Evolutionary conservation across 2,888 invertebrate genomes (phyloP).

Genomic region (Lasioglossum villosulum): DNA sequence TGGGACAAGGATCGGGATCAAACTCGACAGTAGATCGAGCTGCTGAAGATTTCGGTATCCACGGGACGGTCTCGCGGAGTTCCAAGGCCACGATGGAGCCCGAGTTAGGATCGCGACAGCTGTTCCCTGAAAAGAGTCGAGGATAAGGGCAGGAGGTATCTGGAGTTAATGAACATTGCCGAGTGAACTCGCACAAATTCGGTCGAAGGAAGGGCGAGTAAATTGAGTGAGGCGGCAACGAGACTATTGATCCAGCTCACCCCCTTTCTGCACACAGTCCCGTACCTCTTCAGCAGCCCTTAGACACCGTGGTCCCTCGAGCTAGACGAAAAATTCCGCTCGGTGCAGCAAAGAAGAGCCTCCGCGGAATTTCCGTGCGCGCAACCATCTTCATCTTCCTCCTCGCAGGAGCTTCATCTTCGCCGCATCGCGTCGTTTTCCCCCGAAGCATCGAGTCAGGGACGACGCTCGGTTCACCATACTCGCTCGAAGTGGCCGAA

Average conservation of each 20-base stretch:
- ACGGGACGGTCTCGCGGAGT: background rate
- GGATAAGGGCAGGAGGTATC: conserved; percentile 45
- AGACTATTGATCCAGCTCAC: conserved; percentile 69
- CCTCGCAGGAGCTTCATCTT: background rate
- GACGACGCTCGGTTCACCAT: background rate
- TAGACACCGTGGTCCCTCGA: conserved; percentile 30
- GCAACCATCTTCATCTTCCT: background rate
- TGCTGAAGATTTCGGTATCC: background rate
- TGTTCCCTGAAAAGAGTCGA: conserved; percentile 34
- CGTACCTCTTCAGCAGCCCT: conserved; percentile 14
- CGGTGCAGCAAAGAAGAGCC: conserved; percentile 41
- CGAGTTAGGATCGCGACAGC: background rate
- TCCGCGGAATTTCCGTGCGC: background rate
- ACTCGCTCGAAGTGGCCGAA: background rate
- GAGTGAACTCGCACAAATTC: conserved; percentile 72
- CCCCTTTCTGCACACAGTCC: conserved; percentile 34
- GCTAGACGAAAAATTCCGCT: conserved; percentile 67
- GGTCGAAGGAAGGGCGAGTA: conserved; percentile 64
- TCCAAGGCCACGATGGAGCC: background rate
- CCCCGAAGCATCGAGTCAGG: background rate
- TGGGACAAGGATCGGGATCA: background rate
- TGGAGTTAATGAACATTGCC: conserved; percentile 70
- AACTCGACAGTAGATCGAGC: background rate
- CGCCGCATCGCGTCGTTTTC: background rate
- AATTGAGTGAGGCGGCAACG: conserved; percentile 75